These are phyloP conservation scores for Chascanopsetta lugubris DNA, from an alignment of 2,113 vertebrate genomes.

Conservation along the genomic window DNA sequence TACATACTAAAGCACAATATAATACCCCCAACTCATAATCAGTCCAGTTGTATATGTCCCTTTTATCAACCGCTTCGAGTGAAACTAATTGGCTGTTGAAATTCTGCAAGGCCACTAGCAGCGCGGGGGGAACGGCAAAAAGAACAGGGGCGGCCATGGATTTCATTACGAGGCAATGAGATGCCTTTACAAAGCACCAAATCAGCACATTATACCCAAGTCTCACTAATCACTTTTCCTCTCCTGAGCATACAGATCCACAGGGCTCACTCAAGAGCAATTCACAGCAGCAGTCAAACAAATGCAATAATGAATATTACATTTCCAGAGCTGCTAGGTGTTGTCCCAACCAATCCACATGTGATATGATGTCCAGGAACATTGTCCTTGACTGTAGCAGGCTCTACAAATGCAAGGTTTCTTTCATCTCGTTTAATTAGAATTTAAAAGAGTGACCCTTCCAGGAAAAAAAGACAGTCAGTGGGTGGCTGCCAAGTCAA, in stretches of 20 bases:
- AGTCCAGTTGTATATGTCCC: slow-evolving; percentile 40
- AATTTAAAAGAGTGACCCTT: slow-evolving; percentile 8
- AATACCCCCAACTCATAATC: slow-evolving; percentile 41
- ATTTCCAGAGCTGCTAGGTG: slow-evolving; percentile 23
- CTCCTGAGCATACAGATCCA: slow-evolving; percentile 30
- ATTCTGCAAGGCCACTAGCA: slow-evolving; percentile 23
- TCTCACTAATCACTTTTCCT: slow-evolving; percentile 55
- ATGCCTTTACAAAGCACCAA: slow-evolving; percentile 29
- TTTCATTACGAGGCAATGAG: slow-evolving; percentile 31
- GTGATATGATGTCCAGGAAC: slow-evolving; percentile 34
- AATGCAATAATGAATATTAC: slow-evolving; percentile 59
- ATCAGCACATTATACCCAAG: slow-evolving; percentile 44
- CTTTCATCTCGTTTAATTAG: slow-evolving; percentile 6
- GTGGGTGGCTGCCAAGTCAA: neutral
- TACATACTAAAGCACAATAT: slow-evolving; percentile 27
- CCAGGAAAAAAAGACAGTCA: neutral
- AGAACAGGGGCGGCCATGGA: slow-evolving; percentile 15
- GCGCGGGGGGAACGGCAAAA: slow-evolving; percentile 5
- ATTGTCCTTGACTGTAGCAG: slow-evolving; percentile 19
- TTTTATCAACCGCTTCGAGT: slow-evolving; percentile 36
- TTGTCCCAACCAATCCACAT: slow-evolving; percentile 12
- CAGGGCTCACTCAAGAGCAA: slow-evolving; percentile 35
- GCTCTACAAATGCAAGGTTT: neutral
- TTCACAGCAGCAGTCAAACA: slow-evolving; percentile 51
- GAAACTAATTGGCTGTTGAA: slow-evolving; percentile 47